Base-by-base conservation (phyloP, 1,140 invertebrate genomes). In the Caenorhabditis brenneri region DNA sequence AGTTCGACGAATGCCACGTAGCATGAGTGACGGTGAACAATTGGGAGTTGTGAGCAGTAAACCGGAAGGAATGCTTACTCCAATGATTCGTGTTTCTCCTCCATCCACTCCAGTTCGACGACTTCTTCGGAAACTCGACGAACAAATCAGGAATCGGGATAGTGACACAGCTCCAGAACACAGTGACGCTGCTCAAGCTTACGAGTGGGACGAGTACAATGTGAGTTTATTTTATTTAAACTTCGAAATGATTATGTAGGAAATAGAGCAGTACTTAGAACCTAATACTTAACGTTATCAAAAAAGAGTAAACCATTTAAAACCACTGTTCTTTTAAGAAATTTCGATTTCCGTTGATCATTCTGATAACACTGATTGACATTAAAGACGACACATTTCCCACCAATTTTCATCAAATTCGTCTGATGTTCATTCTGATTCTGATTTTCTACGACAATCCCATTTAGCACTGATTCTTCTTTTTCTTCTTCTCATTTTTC, bases 141-240 rank as follows among this genome's bases (percentile, higher is more conserved):
- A 65, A 24, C 82, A 83, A 55, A 46, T 83, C 22, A 39, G 49
- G 16, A 31, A 31, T 31, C 36, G 58, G 12, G 82, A 83, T 29
- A 83, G 82, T 39, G 82, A 83, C 31, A 83, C 82, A 5, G 81
- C 60, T 33, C 81, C 81, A 29, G 60, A 83, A 19, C 69, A 83
- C 4, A 53, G 33, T 51, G 81, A 51, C 24, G 85, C 84, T 53
- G 58, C 69, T 0, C 85, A 82, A 10, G 85, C 81, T 51, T 87
- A 86, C 36, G 86, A 87, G 48, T 87, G 86, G 86, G 86, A 87
- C 42, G 86, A 87, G 24, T 87, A 87, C 39, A 83, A 87, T 82
- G 86, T 87, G 79, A 79, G 55, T 31, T 31, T 22, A 0, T 15
- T 51, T 83, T 16, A 3, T 5, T 80, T 36, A 19, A 1, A 65